A percentile compares a stretch with the other conserved stretches of the same genome.
Evolutionary conservation across 2,888 invertebrate genomes (phyloP).

Genomic region (Hyposoter dolosus): DNA sequence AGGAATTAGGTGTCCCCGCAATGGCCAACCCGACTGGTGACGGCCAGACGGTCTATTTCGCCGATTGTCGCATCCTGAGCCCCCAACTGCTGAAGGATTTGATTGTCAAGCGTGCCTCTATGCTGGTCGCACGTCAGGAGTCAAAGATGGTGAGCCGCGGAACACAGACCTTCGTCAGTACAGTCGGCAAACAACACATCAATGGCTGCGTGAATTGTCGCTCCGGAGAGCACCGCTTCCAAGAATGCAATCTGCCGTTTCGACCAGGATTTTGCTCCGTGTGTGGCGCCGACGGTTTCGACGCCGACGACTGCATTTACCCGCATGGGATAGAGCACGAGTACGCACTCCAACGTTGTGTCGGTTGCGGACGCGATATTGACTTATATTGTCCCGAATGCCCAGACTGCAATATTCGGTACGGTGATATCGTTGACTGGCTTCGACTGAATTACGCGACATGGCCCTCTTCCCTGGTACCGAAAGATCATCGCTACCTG

Average conservation of each 20-base stretch:
- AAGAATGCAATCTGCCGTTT: constrained; percentile 25
- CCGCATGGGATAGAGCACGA: constrained; percentile 51
- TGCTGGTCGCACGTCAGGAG: background rate
- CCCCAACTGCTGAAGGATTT: constrained; percentile 13
- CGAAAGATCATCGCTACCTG: constrained; percentile 41
- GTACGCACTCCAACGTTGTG: constrained; percentile 20
- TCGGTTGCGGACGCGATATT: constrained; percentile 30
- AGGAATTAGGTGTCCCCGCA: background rate
- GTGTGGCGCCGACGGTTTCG: constrained; percentile 33
- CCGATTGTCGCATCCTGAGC: constrained; percentile 38
- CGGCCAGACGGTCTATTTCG: background rate
- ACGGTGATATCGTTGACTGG: constrained; percentile 41
- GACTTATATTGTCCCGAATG: constrained; percentile 45
- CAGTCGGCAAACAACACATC: constrained; percentile 25
- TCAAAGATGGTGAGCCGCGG: constrained; percentile 24
- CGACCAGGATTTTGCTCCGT: constrained; percentile 32
- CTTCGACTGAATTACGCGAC: constrained; percentile 36
- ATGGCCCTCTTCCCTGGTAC: constrained; percentile 33
- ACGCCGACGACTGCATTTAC: constrained; percentile 41
- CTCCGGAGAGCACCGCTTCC: constrained; percentile 16
- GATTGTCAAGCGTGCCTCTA: constrained; percentile 27
- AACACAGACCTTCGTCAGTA: constrained; percentile 45
- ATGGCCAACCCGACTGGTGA: background rate
- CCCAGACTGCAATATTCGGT: constrained; percentile 48
- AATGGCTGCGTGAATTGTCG: constrained; percentile 54